phyloP scores from a whole-genome alignment of 2,113 vertebrate species.

The Chrysemys picta region DNA sequence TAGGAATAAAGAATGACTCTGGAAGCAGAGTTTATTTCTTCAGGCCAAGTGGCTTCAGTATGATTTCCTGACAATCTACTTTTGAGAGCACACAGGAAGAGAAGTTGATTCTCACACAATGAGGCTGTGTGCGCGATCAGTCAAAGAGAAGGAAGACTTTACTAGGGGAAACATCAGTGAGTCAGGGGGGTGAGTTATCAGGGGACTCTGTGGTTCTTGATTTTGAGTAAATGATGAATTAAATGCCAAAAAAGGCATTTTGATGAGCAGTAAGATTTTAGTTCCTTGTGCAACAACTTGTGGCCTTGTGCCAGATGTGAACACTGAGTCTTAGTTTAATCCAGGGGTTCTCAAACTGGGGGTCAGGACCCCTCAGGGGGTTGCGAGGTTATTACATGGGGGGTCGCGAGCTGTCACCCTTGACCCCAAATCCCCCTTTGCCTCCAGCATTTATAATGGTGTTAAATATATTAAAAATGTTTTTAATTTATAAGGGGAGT shows the following conservation, averaged over 20 bases:
- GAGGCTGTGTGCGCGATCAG: accelerated
- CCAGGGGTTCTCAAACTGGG: neutral
- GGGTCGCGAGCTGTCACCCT: too few relatives aligned
- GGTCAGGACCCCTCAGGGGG: too few relatives aligned
- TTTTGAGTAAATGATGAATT: conserved; percentile 27
- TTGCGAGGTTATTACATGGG: too few relatives aligned
- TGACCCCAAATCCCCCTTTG: too few relatives aligned
- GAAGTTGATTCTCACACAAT: neutral
- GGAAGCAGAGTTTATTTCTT: neutral
- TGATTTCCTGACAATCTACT: neutral
- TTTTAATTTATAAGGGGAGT: too few relatives aligned
- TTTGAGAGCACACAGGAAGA: neutral
- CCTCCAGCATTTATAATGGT: too few relatives aligned
- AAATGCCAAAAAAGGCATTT: conserved; percentile 11
- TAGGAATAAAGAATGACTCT: neutral
- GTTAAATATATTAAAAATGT: too few relatives aligned
- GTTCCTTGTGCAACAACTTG: neutral
- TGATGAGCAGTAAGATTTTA: conserved; percentile 34
- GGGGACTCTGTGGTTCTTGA: conserved; percentile 4
- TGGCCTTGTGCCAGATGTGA: conserved; percentile 31
- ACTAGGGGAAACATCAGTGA: neutral
- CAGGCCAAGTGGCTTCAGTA: neutral
- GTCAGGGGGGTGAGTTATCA: neutral
- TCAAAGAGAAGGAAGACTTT: neutral
- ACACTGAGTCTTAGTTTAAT: conserved; percentile 49